Base-by-base conservation (phyloP, 2,113 vertebrate genomes). In the Aldabrachelys gigantea region DNA sequence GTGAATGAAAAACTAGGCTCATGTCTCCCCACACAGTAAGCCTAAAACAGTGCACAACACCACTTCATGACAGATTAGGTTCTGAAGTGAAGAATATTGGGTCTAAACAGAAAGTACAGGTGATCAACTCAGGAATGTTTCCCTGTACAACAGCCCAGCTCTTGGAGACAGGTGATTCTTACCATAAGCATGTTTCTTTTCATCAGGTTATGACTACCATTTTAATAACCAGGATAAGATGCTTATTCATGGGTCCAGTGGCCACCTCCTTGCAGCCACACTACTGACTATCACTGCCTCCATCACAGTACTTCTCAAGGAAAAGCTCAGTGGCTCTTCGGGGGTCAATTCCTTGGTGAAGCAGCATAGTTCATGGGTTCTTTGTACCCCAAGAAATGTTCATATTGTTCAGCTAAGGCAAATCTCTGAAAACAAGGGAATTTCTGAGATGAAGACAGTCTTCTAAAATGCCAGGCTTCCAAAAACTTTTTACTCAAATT, bases 191-290 rank as follows among this genome's bases (percentile, higher is more conserved):
- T 49, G 27, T 90, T 87, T 49, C 27, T 29, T 52, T 80, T 53
- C 12, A 14, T 72, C 85, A 78, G 69, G 11, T 41, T 31, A 17
- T 35, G 38, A 41, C n/a, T 41, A 41, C 19, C 38, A 41, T 24
- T 22, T 72, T 72, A n/a, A 72, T 72, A 38, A 72, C 17, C 81
- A 84, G 22, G 76, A 85, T 82, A 80, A 95, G 88, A 31, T 59
- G 19, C 22, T 62, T 2, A 91, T 94, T 84, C 79, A 72, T 35
- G 50, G 53, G 25, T 92, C 80, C 35, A 38, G 56, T 29, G 52
- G 3, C 76, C 53, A 53, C 27, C 62, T 85, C 72, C 65, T 52
- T 97, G 89, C 90, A 54, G 90, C 95, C 92, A 80, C 38, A 94
- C 79, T 85, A 90, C 89, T 85, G 49, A 91, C 87, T 41, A 27